phyloP scores from a whole-genome alignment of 2,797 vertebrate species.

The Molossus alvarezi region DNA sequence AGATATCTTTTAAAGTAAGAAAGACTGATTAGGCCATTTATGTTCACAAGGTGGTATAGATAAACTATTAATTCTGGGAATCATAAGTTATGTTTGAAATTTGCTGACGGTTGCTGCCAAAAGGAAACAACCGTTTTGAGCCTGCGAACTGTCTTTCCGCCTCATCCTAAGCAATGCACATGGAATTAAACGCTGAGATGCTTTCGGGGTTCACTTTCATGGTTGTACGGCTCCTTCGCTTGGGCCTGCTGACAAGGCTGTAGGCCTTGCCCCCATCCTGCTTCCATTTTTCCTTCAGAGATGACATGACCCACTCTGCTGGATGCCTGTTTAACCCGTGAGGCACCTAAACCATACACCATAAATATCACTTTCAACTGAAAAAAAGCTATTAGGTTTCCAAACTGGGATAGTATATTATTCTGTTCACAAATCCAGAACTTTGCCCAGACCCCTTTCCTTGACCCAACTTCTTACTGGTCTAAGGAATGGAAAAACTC shows the following conservation, averaged over 20 bases:
- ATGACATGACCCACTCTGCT: neutral
- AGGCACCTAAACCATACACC: neutral
- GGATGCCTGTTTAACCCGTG: neutral
- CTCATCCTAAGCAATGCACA: neutral
- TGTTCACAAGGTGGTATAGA: constrained; percentile 50
- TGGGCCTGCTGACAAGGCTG: neutral
- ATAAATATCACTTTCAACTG: neutral
- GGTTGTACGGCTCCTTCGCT: neutral
- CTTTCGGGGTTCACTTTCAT: neutral
- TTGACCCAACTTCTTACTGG: neutral
- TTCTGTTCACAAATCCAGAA: neutral
- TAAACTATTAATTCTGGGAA: constrained; percentile 72
- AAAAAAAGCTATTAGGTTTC: neutral
- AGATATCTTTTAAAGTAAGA: constrained; percentile 72
- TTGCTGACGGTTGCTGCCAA: constrained; percentile 39
- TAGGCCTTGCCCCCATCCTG: neutral
- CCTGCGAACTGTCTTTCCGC: neutral
- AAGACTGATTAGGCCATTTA: constrained; percentile 69
- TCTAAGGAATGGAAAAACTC: neutral
- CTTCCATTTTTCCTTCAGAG: constrained; percentile 12
- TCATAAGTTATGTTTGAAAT: constrained; percentile 64
- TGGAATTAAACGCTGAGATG: neutral
- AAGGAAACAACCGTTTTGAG: constrained; percentile 46
- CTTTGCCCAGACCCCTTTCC: neutral
- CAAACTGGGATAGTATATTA: neutral